phyloP scores from a whole-genome alignment of 2,113 vertebrate genomes.

The Brachypodius melanocephalos region DNA sequence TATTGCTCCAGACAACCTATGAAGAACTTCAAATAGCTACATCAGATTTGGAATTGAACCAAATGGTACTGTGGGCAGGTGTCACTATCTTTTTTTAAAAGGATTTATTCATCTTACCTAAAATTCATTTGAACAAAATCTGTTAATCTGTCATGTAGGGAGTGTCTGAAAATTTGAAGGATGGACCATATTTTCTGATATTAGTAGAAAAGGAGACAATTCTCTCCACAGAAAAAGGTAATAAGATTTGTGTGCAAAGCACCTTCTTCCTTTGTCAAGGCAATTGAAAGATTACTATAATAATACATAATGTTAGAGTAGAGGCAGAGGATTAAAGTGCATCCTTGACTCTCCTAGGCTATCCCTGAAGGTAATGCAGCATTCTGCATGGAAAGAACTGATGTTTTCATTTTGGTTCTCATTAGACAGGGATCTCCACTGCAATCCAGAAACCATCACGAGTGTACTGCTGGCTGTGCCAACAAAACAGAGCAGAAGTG shows the following conservation, averaged over 20 bases:
- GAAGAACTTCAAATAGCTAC: not conserved
- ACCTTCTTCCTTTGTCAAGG: not conserved
- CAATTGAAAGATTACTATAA: not conserved
- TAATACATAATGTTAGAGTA: not conserved
- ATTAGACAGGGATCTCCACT: not conserved
- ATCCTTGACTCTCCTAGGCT: not conserved
- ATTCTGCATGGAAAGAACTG: not conserved
- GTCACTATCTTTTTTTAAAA: not conserved
- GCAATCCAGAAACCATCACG: not conserved
- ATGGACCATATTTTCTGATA: not conserved
- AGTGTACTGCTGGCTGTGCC: not conserved
- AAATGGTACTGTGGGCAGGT: slow-evolving; percentile 2
- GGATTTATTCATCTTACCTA: not conserved
- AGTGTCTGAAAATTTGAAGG: not conserved
- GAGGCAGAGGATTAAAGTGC: not conserved
- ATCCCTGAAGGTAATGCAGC: not conserved
- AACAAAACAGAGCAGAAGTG: not conserved
- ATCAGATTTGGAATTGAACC: not conserved
- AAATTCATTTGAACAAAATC: slow-evolving; percentile 5
- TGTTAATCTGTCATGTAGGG: not conserved
- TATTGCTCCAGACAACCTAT: not conserved
- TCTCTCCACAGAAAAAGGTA: not conserved
- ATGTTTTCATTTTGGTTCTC: not conserved
- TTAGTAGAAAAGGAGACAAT: not conserved
- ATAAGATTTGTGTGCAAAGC: not conserved